Evolutionary conservation across 35 echinoderm and acorn worm genomes (phyloP).

Genomic region (Eucidaris tribuloides): DNA sequence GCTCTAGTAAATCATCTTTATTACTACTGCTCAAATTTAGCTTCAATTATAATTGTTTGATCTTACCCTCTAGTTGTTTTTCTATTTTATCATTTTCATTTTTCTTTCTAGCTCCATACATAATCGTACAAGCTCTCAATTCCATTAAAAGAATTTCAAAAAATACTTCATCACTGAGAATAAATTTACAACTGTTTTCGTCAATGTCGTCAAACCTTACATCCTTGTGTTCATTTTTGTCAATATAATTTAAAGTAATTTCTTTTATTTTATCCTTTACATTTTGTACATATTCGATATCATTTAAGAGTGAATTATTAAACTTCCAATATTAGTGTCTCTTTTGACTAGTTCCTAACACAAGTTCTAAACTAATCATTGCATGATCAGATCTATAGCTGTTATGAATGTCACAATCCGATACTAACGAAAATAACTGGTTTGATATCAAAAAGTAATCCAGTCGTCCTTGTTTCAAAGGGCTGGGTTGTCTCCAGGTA

Average conservation of each 20-base stretch:
- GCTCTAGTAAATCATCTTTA: no score
- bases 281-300: neutral
- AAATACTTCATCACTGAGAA: neutral
- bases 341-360: neutral
- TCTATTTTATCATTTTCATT: no score
- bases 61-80: no score
- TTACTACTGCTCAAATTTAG: no score
- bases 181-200: neutral
- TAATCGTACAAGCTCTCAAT: neutral
- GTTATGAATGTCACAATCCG: neutral
- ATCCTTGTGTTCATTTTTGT: neutral
- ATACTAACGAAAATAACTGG: neutral
- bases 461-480: neutral
- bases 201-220: neutral
- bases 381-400: neutral
- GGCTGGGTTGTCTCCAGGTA: no score
- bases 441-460: neutral
- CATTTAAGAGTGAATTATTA: neutral
- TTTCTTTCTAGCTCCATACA: no score
- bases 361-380: neutral
- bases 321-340: neutral
- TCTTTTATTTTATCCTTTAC: neutral
- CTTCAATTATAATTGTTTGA: no score
- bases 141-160: neutral
- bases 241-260: neutral